A percentile compares a stretch with the other conserved stretches of the same genome.
phyloP scores from a whole-genome alignment of 2,113 vertebrate species.

The Tychaedon coryphoeus region DNA sequence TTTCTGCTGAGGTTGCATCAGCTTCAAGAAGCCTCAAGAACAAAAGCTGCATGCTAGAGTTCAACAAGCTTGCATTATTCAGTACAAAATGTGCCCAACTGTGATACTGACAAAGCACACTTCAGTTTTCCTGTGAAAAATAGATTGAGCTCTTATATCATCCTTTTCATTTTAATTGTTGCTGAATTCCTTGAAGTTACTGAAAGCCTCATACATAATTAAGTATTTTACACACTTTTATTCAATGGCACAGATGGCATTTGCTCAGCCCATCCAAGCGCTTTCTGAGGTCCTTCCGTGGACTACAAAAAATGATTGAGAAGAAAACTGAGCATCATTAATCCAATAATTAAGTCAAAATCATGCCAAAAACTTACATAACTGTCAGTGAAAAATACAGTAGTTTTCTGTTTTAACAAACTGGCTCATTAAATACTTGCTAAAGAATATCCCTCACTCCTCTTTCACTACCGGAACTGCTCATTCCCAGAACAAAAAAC shows the following conservation, averaged over 20 bases:
- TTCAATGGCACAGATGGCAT: conserved; percentile 59
- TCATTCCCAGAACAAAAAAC: not conserved
- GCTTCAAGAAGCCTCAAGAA: conserved; percentile 4
- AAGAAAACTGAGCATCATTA: conserved; percentile 55
- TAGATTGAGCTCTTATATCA: conserved; percentile 4
- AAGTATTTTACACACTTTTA: conserved; percentile 47
- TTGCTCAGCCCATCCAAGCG: conserved; percentile 32
- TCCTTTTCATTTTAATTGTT: conserved; percentile 32
- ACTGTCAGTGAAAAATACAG: conserved; percentile 30
- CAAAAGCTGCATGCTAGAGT: conserved; percentile 14
- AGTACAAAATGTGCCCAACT: not conserved
- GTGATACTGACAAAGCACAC: not conserved
- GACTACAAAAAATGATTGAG: conserved; percentile 18
- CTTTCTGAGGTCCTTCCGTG: conserved; percentile 3
- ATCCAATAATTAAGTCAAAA: conserved; percentile 30
- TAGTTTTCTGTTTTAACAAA: conserved; percentile 23
- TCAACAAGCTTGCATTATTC: not conserved
- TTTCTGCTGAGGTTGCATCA: not conserved
- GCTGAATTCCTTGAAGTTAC: conserved; percentile 40
- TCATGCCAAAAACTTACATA: conserved; percentile 39
- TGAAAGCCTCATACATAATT: conserved; percentile 42
- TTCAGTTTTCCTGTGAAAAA: conserved; percentile 1
- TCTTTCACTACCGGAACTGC: not conserved
- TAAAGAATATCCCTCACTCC: not conserved
- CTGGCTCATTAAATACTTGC: not conserved